These are phyloP conservation scores for Engraulis encrasicolus DNA, from an alignment of 2,113 vertebrate genomes.

Conservation along the genomic window DNA sequence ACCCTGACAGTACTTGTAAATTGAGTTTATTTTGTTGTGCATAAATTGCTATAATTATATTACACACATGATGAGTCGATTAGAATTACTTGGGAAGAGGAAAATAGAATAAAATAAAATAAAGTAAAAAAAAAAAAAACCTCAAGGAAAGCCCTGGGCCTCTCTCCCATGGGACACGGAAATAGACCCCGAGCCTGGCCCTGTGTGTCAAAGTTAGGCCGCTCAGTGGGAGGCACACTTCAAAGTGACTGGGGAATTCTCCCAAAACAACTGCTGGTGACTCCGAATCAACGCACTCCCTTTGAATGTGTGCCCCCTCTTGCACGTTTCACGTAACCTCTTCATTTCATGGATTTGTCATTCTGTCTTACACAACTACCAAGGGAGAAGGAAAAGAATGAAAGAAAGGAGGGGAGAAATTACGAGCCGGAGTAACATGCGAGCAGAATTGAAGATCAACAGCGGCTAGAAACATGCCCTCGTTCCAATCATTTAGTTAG, in stretches of 20 bases:
- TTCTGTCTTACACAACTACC: not conserved
- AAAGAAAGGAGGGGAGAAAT: too few relatives aligned
- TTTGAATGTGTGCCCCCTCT: constrained; percentile 68
- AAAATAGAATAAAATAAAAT: not conserved
- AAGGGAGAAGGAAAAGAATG: not conserved
- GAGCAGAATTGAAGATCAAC: not conserved
- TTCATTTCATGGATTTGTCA: constrained; percentile 13
- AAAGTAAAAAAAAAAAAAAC: constrained; percentile 29
- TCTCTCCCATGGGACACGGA: constrained; percentile 76
- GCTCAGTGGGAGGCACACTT: constrained; percentile 80
- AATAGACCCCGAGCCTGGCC: constrained; percentile 75
- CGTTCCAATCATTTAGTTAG: not conserved
- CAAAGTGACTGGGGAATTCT: constrained; percentile 81
- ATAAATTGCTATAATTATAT: not conserved
- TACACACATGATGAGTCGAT: not conserved
- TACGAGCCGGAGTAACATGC: not conserved
- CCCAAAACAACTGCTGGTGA: constrained; percentile 79
- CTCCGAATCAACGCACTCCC: constrained; percentile 74
- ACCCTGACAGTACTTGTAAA: not conserved
- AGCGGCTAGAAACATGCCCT: not conserved
- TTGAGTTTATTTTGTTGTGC: not conserved
- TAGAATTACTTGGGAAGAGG: not conserved
- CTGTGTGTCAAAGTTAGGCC: constrained; percentile 78
- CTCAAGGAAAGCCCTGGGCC: constrained; percentile 56
- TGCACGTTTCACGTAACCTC: constrained; percentile 47